Base-by-base conservation (phyloP, 2,888 invertebrate genomes). In the Theretra japonica region DNA sequence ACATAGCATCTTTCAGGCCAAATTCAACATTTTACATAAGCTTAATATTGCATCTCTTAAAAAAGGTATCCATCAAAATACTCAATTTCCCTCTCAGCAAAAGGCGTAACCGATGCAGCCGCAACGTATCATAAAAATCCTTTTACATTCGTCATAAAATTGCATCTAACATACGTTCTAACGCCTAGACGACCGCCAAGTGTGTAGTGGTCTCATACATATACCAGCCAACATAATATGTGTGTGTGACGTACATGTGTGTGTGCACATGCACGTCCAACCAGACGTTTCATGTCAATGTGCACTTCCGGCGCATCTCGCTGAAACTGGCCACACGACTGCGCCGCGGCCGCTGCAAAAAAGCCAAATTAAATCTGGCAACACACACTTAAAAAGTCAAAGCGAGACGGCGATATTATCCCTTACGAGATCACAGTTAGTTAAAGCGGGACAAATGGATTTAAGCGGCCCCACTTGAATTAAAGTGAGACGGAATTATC, bases 391-490 rank as follows among this genome's bases (percentile, higher is more conserved):
- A 90, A 85, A 76, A 86, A 85, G 80, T 77, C 78, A 73, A 70
- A 80, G 83, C 79, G 91, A 84, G 90, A 90, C 73, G 76, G 82
- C 79, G 75, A 80, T 82, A 87, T 77, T 78, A 80, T 77, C 79
- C 70, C 77, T 78, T 83, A 86, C 84, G 81, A 82, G 77, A 87
- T 87, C 83, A 79, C 79, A 74, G 82, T 82, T 82, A 83, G 92
- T 84, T 87, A 80, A 86, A 88, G 90, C 87, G 92, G 89, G 92
- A 93, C 89, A 87, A 90, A 90, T 90, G 86, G 89, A 91, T 89
- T 89, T 84, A 82, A 86, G 77, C 78, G 77, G 82, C 82, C 79
- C 83, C 86, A 85, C 84, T 86, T 85, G 80, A 87, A 89, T 85
- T 83, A 82, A 83, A 88, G 78, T 78, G 88, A 86, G 92, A 92